Evolutionary conservation across 2,888 invertebrate species (phyloP), one percentile per base, ranked within the genome.

Genomic region (Cartodere bifasciata): DNA sequence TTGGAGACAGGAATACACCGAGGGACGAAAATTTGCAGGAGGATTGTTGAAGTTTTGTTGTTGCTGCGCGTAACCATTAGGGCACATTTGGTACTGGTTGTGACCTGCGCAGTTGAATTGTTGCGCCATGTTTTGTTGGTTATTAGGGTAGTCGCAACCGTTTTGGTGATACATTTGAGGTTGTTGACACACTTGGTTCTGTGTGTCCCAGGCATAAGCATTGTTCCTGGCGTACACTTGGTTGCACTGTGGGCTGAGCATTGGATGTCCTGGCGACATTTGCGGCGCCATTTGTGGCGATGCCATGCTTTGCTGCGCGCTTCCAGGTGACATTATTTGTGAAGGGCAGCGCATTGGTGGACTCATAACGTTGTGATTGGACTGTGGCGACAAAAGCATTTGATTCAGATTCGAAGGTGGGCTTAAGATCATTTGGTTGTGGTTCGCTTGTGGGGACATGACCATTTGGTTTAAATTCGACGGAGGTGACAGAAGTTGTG

Each of bases 261-360:
- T 44, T 9, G 45, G 45, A 24, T 48, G 45, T 13, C 41, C 23
- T 9, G 45, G 40, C n/a, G 39, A 38, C 32, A 38, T 29, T 25
- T 36, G 40, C 21, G 25, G 35, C 13, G 21, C 20, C n/a, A n/a
- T n/a, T 9, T 29, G 16, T 12, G 13, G n/a, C n/a, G 27, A 16
- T 2, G 34, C 31, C 21, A 33, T 30, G 36, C 36, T 37, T n/a
- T 36, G 37, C 29, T 36, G 28, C n/a, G 33, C 32, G 31, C 35
- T 25, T 22, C 36, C 32, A 4, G 42, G 39, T 6, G 50, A 48
- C 39, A 50, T 37, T 22, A 44, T 30, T 36, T 55, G 55, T 1
- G 52, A 41, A 11, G 50, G 53, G 29, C 55, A 56, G 28, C 53
- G 39, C 13, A 45, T 41, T 3, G 47, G n/a, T n/a, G n/a, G n/a